phyloP scores from a whole-genome alignment of 2,888 invertebrate genomes.

The Archaeoteleia sp. region DNA sequence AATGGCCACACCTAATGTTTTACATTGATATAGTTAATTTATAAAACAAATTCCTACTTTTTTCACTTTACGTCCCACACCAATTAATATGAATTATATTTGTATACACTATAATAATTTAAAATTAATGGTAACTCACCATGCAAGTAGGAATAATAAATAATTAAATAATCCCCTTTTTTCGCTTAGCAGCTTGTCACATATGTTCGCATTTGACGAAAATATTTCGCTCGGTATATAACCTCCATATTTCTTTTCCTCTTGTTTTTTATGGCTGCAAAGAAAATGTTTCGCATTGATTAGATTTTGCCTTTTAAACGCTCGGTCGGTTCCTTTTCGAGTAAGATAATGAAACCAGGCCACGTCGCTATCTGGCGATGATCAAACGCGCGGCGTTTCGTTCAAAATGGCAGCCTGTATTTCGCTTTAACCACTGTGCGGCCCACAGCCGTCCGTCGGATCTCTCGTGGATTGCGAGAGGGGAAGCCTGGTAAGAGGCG shows the following conservation, averaged over 20 bases:
- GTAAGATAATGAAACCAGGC: slow-evolving; percentile 48
- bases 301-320: slow-evolving; percentile 47
- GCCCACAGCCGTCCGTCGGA: slow-evolving; percentile 42
- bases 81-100: too few species aligned
- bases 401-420: slow-evolving; percentile 38
- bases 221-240: slow-evolving; percentile 22
- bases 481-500: slow-evolving; percentile 26
- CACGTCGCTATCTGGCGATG: slow-evolving; percentile 45
- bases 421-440: slow-evolving; percentile 14
- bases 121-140: too few species aligned
- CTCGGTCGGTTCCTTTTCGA: slow-evolving; percentile 43
- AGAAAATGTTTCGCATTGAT: slow-evolving; percentile 52
- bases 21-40: too few species aligned
- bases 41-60: too few species aligned
- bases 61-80: too few species aligned
- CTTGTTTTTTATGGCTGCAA: slow-evolving; percentile 35
- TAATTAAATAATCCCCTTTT: slow-evolving; percentile 1
- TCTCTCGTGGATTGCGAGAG: slow-evolving; percentile 29
- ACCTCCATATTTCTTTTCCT: slow-evolving; percentile 40
- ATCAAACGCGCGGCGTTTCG: slow-evolving; percentile 39
- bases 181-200: slow-evolving; percentile 27
- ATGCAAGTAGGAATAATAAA: too few species aligned
- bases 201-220: slow-evolving; percentile 31
- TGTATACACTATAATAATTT: too few species aligned
- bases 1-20: too few species aligned